Conservation (phyloP, 1,140 invertebrate species). For the Bemisia tabaci region DNA sequence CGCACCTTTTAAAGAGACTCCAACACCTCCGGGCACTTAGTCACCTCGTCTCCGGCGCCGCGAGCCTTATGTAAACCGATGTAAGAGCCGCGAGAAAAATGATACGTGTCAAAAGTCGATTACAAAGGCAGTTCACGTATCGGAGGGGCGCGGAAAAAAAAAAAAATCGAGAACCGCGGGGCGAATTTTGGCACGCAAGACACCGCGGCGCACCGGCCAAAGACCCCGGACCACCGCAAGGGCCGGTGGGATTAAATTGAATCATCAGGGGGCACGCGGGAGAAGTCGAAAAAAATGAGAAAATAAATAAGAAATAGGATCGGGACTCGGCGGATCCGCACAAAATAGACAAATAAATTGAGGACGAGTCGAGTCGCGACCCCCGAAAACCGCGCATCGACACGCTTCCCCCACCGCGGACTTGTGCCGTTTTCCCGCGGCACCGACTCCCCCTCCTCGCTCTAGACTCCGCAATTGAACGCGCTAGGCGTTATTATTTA, state of each 20-base stretch:
- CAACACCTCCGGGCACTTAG: no score
- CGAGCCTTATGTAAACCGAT: no score
- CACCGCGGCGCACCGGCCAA: background rate
- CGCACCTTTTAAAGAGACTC: no score
- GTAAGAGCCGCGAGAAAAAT: no score
- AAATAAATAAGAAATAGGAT: background rate
- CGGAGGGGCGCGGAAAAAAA: background rate
- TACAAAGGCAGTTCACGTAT: background rate
- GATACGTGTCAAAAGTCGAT: background rate
- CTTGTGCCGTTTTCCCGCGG: no score
- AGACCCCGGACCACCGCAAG: background rate
- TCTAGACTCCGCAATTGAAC: background rate
- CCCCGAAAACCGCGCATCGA: no score
- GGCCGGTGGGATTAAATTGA: background rate
- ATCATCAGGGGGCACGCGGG: background rate
- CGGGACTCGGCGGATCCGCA: background rate
- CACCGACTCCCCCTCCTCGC: background rate
- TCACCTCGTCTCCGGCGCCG: no score
- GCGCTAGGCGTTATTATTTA: background rate
- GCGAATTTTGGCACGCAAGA: no score
- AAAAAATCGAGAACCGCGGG: background rate
- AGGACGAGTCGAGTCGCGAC: background rate
- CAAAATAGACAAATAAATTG: background rate
- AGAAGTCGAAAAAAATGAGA: background rate
- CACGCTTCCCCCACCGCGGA: no score